Conservation (phyloP, 2,113 vertebrate species). For the Hippocampus barbouri region DNA sequence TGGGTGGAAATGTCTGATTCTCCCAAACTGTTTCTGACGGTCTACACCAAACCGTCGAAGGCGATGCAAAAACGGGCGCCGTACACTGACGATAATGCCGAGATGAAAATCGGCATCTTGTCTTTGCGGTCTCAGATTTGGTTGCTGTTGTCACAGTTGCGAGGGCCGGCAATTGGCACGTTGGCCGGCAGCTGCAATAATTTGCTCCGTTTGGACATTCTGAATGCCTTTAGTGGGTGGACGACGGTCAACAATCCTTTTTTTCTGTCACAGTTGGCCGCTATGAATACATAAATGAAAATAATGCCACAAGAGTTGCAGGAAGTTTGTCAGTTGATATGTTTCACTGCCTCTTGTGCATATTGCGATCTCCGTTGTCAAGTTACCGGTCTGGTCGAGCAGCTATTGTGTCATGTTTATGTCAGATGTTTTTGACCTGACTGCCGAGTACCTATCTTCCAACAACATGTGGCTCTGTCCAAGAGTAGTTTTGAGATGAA, state of each 20-base stretch:
- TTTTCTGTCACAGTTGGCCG: conserved; percentile 29
- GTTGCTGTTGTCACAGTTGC: conserved; percentile 58
- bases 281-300: neutral
- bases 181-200: conserved; percentile 65
- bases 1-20: conserved; percentile 18
- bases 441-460: neutral
- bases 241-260: conserved; percentile 42
- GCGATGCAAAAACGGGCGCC: conserved; percentile 24
- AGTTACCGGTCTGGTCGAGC: neutral
- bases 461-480: conserved; percentile 9
- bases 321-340: neutral
- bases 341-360: conserved; percentile 4
- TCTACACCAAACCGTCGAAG: conserved; percentile 26
- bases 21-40: conserved; percentile 26
- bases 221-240: conserved; percentile 60
- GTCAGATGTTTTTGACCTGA: conserved; percentile 8
- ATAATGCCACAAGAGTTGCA: neutral
- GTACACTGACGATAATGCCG: conserved; percentile 35
- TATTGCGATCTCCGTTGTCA: neutral
- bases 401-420: conserved; percentile 15
- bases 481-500: neutral
- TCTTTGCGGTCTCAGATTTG: conserved; percentile 17
- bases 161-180: conserved; percentile 52
- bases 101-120: conserved; percentile 34
- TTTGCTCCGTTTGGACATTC: conserved; percentile 57